A percentile compares a stretch with the other conserved stretches of the same genome.
Conservation (phyloP, 2,888 invertebrate genomes). For the Tachina grossa region DNA sequence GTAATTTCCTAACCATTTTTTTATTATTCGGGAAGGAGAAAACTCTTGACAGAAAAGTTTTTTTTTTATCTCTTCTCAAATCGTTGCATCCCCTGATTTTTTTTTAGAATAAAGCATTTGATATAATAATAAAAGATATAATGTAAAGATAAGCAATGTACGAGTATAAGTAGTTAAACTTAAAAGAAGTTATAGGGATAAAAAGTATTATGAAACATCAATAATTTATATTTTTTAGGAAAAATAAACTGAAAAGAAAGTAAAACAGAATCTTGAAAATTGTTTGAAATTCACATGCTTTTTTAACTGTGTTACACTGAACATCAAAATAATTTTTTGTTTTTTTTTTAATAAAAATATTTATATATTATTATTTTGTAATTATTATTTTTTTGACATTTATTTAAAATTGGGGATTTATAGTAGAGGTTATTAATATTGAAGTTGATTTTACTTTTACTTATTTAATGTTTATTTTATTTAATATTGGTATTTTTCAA, state of each 20-base stretch:
- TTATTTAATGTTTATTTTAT: constrained; percentile 17
- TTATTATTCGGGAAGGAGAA: background rate
- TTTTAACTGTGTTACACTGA: constrained; percentile 49
- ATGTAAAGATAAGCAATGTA: constrained; percentile 5
- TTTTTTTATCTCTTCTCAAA: background rate
- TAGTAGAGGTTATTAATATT: background rate
- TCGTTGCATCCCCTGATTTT: constrained; percentile 15
- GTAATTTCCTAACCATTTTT: background rate
- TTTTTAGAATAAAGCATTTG: background rate
- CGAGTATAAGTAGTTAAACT: constrained; percentile 1
- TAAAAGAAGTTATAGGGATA: constrained; percentile 19
- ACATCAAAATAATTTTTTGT: constrained; percentile 28
- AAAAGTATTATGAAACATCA: constrained; percentile 25
- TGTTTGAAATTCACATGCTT: constrained; percentile 59
- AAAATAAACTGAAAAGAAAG: constrained; percentile 25
- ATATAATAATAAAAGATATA: background rate
- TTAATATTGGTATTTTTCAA: constrained; percentile 5
- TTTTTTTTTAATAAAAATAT: constrained; percentile 19
- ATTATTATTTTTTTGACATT: constrained; percentile 8
- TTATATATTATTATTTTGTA: constrained; percentile 4
- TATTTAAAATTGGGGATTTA: constrained; percentile 32
- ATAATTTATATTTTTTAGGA: constrained; percentile 5
- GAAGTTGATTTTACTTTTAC: constrained; percentile 26
- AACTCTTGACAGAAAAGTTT: background rate
- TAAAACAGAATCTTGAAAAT: constrained; percentile 30